phyloP scores from a whole-genome alignment of 2,113 vertebrate genomes.

The Chaetodon trifascialis region DNA sequence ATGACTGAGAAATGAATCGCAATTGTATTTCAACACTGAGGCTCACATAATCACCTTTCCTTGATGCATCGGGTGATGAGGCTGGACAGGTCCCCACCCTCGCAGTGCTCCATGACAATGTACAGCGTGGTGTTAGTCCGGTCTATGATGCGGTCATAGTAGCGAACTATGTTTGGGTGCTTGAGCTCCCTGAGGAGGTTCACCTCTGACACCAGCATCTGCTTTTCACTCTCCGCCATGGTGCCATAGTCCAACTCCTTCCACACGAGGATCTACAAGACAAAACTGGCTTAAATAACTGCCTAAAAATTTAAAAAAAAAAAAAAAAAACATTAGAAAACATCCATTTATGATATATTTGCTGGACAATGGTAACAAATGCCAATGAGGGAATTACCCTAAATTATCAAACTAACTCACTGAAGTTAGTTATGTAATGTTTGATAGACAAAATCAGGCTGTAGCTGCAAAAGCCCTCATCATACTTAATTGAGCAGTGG shows the following conservation, averaged over 20 bases:
- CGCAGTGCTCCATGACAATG: conserved; percentile 97
- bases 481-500: background rate
- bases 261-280: conserved; percentile 92
- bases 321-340: background rate
- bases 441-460: too few relatives aligned
- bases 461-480: too few relatives aligned
- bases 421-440: too few relatives aligned
- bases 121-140: conserved; percentile 91
- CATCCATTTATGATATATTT: background rate
- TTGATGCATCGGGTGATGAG: conserved; percentile 90
- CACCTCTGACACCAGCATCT: conserved; percentile 98
- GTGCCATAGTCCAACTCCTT: conserved; percentile 96
- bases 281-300: background rate
- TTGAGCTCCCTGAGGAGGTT: conserved; percentile 94
- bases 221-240: conserved; percentile 94
- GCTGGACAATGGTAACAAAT: background rate
- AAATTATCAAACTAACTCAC: too few relatives aligned
- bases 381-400: background rate
- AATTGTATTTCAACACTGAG: background rate
- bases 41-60: conserved; percentile 85
- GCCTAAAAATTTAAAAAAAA: background rate
- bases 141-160: conserved; percentile 96
- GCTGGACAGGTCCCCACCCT: conserved; percentile 93
- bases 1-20: background rate
- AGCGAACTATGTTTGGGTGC: conserved; percentile 95